phyloP scores from a whole-genome alignment of 2,797 vertebrate genomes.

The Darevskia nairensis region DNA sequence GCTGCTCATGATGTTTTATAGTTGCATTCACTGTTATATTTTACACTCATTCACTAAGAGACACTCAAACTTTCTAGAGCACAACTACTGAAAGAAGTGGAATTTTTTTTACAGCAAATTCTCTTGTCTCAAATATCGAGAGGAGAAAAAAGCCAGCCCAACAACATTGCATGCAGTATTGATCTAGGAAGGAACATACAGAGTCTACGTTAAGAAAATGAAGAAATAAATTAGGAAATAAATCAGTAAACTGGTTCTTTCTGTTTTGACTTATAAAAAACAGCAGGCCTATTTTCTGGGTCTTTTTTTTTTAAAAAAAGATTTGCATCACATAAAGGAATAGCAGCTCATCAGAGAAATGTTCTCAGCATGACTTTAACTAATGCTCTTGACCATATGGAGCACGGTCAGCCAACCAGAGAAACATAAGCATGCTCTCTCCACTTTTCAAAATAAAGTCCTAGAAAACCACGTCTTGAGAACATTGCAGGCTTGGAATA shows the following conservation, averaged over 20 bases:
- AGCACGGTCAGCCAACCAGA: conserved; percentile 6
- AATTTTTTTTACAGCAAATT: background rate
- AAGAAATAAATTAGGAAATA: conserved; percentile 43
- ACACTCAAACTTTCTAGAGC: background rate
- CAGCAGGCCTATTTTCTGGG: background rate
- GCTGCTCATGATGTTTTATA: background rate
- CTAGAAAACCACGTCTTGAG: background rate
- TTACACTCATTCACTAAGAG: background rate
- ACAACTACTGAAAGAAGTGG: background rate
- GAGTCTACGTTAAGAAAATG: conserved; percentile 23
- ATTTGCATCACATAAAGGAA: conserved; percentile 20
- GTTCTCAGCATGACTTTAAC: conserved; percentile 11
- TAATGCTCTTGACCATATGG: conserved; percentile 19
- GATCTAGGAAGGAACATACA: conserved; percentile 16
- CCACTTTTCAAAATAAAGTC: conserved; percentile 2
- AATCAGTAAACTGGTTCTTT: conserved; percentile 14
- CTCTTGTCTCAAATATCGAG: background rate
- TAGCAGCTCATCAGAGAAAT: conserved; percentile 14
- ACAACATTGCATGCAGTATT: background rate
- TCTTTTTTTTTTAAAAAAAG: background rate
- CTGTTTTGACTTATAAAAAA: conserved; percentile 20
- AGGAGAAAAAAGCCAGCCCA: background rate
- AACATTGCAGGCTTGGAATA: background rate
- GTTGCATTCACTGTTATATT: background rate
- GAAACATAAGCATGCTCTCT: conserved; percentile 9